Conservation (phyloP, 2,888 invertebrate species). For the Diachrysia chrysitis region DNA sequence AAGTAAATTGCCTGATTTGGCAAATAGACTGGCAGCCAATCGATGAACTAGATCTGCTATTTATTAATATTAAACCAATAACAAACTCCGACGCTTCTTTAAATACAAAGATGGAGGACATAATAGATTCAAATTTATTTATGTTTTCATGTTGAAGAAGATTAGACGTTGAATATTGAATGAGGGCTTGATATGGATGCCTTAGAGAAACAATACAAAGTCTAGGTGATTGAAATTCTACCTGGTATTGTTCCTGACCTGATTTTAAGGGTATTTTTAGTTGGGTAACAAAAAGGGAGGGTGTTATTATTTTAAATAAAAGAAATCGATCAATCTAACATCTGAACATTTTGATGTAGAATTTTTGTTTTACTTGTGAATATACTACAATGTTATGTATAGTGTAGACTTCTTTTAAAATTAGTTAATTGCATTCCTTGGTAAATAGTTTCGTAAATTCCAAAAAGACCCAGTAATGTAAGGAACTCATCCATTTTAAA, state of each 20-base stretch:
- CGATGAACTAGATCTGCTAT: slow-evolving; percentile 33
- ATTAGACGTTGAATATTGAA: slow-evolving; percentile 65
- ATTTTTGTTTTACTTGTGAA: neutral
- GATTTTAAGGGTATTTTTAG: neutral
- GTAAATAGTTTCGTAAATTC: slow-evolving; percentile 13
- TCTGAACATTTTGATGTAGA: neutral
- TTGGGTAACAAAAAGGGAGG: neutral
- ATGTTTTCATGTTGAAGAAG: slow-evolving; percentile 61
- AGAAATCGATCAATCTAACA: neutral
- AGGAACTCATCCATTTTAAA: slow-evolving; percentile 15
- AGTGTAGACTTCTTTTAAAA: neutral
- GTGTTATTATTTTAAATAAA: neutral
- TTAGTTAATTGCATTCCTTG: slow-evolving; percentile 13
- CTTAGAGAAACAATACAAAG: slow-evolving; percentile 45
- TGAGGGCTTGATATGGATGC: slow-evolving; percentile 52
- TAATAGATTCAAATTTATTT: slow-evolving; percentile 64
- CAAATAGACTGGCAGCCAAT: slow-evolving; percentile 19
- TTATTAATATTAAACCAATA: slow-evolving; percentile 36
- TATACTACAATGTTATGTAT: neutral
- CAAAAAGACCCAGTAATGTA: slow-evolving; percentile 7
- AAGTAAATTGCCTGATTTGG: slow-evolving; percentile 20
- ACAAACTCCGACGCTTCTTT: slow-evolving; percentile 40
- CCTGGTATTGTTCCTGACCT: slow-evolving; percentile 10
- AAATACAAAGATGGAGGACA: slow-evolving; percentile 40
- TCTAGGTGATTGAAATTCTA: slow-evolving; percentile 22